A percentile compares a stretch with the other conserved stretches of the same genome.
These are phyloP conservation scores for Microctonus hyperodae DNA, from an alignment of 2,888 invertebrate species.

Conservation along the genomic window DNA sequence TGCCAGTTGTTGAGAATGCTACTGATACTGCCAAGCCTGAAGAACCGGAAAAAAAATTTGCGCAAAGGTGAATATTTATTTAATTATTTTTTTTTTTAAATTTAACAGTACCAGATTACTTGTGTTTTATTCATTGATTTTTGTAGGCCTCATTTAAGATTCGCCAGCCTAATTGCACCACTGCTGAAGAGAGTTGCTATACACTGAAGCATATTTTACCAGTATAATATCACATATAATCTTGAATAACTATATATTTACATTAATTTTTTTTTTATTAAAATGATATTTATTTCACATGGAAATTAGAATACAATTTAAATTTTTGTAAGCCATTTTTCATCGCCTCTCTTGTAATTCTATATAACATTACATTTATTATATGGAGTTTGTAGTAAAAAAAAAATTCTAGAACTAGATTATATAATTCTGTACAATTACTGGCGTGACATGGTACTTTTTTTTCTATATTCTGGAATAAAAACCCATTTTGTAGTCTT, in stretches of 20 bases:
- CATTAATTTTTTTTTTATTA: constrained; percentile 36
- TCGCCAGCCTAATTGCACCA: constrained; percentile 67
- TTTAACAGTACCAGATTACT: too few species aligned
- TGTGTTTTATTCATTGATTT: constrained; percentile 25
- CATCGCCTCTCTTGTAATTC: constrained; percentile 34
- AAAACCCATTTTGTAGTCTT: neutral
- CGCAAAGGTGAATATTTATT: constrained; percentile 35
- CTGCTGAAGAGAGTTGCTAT: constrained; percentile 56
- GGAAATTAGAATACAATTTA: constrained; percentile 53
- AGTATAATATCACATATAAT: constrained; percentile 3
- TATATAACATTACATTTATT: constrained; percentile 41
- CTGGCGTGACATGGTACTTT: constrained; percentile 13
- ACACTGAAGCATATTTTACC: neutral
- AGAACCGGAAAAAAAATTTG: constrained; percentile 35
- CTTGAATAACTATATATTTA: neutral
- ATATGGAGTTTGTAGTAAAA: constrained; percentile 40
- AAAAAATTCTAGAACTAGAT: constrained; percentile 46
- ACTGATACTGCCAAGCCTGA: constrained; percentile 26
- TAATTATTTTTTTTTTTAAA: constrained; percentile 1
- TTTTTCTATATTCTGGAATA: constrained; percentile 4
- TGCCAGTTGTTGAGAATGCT: constrained; percentile 23
- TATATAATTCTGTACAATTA: constrained; percentile 43
- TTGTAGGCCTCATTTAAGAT: constrained; percentile 65
- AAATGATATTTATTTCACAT: constrained; percentile 53
- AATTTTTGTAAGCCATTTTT: constrained; percentile 11